Conservation (phyloP, 64 coral and sea anemone species). For the Cladopsammia gracilis region DNA sequence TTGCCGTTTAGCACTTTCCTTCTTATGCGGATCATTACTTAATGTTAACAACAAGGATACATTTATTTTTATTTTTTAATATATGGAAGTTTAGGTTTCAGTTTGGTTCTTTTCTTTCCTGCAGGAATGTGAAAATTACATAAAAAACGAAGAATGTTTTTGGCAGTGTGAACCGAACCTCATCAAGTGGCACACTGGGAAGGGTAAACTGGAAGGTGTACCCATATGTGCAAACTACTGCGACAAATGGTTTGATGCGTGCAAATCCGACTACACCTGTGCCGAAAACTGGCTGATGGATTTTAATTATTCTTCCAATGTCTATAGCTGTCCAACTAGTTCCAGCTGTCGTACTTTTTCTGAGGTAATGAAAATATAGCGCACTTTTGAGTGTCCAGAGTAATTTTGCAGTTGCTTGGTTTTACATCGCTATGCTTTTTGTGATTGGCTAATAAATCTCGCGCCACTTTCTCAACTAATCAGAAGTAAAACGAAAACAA, state of each 20-base stretch:
- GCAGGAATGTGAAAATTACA: slow-evolving; percentile 81
- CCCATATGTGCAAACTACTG: slow-evolving; percentile 86
- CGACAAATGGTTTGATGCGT: slow-evolving; percentile 84
- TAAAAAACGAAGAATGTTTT: slow-evolving; percentile 91
- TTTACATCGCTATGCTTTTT: too few species aligned
- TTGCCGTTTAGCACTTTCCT: too few species aligned
- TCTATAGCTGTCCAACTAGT: slow-evolving; percentile 47
- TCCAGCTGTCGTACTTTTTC: slow-evolving; percentile 76
- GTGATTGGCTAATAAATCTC: too few species aligned
- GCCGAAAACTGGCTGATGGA: slow-evolving; percentile 59
- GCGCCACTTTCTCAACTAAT: too few species aligned
- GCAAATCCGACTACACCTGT: slow-evolving; percentile 85
- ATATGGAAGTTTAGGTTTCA: not conserved
- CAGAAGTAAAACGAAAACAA: too few species aligned
- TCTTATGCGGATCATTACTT: too few species aligned
- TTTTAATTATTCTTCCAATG: slow-evolving; percentile 62
- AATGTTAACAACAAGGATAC: too few species aligned
- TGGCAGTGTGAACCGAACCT: slow-evolving; percentile 85
- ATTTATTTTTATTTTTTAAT: too few species aligned
- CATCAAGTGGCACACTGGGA: slow-evolving; percentile 56
- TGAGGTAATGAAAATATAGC: slow-evolving; percentile 32
- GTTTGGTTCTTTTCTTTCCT: not conserved
- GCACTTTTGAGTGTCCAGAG: too few species aligned
- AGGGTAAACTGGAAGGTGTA: slow-evolving; percentile 18
- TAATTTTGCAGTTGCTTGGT: too few species aligned